Percentiles rank a stretch among this genome's conserved stretches.
These are phyloP conservation scores for Cotesia congregata DNA, from an alignment of 2,888 invertebrate species.

Conservation along the genomic window DNA sequence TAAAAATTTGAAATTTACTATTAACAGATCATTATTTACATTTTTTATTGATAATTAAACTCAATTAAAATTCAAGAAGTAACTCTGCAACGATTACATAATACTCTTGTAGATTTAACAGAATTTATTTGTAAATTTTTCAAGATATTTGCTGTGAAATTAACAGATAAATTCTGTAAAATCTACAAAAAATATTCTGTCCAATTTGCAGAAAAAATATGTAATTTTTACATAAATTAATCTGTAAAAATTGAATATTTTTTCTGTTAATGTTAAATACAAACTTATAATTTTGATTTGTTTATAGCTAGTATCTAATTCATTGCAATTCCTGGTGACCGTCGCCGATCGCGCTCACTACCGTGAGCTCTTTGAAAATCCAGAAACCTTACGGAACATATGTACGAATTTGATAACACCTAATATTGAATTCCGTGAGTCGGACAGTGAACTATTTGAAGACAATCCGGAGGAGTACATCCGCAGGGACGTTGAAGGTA, in stretches of 20 bases:
- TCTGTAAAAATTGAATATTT: background rate
- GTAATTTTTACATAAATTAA: background rate
- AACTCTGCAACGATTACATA: too few relatives aligned
- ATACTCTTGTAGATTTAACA: background rate
- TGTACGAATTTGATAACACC: conserved; percentile 99
- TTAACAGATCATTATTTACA: too few relatives aligned
- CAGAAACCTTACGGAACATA: conserved; percentile 87
- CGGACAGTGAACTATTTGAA: conserved; percentile 97
- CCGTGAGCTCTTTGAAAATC: conserved; percentile 89
- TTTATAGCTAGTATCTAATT: conserved; percentile 92
- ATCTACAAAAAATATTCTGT: too few relatives aligned
- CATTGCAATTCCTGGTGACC: conserved; percentile 93
- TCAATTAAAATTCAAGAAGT: too few relatives aligned
- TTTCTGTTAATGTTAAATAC: too few relatives aligned
- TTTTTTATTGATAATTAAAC: too few relatives aligned
- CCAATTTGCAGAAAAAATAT: too few relatives aligned
- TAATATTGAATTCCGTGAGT: conserved; percentile 95
- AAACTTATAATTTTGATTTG: conserved; percentile 19
- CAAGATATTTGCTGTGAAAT: too few relatives aligned
- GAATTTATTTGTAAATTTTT: background rate
- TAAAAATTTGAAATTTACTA: too few relatives aligned
- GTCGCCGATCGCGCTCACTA: conserved; percentile 94
- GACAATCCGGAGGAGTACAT: conserved; percentile 99
- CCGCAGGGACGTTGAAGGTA: conserved; percentile 96
- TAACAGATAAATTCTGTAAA: too few relatives aligned